phyloP scores from a whole-genome alignment of 2,888 invertebrate genomes.

The Netelia inedita region DNA sequence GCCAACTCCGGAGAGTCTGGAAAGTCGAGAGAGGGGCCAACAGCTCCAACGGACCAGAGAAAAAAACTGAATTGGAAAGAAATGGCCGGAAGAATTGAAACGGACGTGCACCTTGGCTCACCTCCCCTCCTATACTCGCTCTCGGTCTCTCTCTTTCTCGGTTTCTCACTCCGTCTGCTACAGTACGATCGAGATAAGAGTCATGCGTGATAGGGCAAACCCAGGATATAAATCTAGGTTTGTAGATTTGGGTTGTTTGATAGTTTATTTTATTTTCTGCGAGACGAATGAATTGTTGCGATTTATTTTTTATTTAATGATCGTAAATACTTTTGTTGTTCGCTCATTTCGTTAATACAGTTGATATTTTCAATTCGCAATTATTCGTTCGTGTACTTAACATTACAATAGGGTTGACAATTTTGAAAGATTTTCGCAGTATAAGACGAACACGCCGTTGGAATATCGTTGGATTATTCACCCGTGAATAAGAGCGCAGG shows the following conservation, averaged over 20 bases:
- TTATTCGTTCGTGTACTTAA: neutral
- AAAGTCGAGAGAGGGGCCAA: constrained; percentile 24
- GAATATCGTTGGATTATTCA: neutral
- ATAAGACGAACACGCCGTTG: neutral
- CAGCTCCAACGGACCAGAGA: constrained; percentile 7
- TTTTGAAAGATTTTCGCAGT: no score
- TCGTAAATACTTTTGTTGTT: no score
- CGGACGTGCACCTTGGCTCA: constrained; percentile 57
- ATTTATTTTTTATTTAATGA: neutral
- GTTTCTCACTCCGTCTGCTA: neutral
- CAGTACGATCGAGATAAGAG: constrained; percentile 57
- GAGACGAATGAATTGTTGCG: neutral
- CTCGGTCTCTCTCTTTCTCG: neutral
- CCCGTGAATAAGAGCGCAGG: neutral
- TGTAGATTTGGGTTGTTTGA: neutral
- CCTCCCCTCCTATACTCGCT: neutral
- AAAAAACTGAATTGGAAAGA: constrained; percentile 62
- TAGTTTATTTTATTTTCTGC: neutral
- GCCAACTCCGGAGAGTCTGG: neutral
- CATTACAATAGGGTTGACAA: no score
- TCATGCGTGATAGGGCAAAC: constrained; percentile 18
- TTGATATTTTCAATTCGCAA: no score
- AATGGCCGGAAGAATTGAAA: constrained; percentile 63
- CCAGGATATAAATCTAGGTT: constrained; percentile 35
- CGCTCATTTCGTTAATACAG: no score